Evolutionary conservation across 2,797 vertebrate genomes (phyloP), one percentile per base, ranked within the genome.

Genomic region (Tangara arthus): DNA sequence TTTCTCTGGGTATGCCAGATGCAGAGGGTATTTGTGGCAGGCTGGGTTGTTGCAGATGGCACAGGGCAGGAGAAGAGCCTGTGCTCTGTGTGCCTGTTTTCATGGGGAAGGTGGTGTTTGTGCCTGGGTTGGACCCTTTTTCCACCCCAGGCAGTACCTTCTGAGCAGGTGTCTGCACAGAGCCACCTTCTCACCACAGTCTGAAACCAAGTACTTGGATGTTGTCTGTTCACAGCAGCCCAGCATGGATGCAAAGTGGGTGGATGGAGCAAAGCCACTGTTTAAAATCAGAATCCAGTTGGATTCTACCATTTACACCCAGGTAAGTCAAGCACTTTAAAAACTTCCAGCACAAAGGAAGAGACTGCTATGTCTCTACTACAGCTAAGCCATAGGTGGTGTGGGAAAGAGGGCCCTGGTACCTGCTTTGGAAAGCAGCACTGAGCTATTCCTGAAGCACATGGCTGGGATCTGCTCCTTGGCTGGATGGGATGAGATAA

Each of bases 251-350:
- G 97, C 99, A 26, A 99, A 99, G 93, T 99, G 99, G 99, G 99
- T 99, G 55, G 99, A 99, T 96, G 99, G 99, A 90, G 98, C 97
- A 95, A 99, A 99, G 97, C 97, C 97, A 1, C 98, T 99, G 77
- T 98, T 99, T 95, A 99, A 98, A 98, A 97, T 99, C 94, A 98
- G 97, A 97, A 98, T 97, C 79, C 98, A 98, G 52, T 97, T 99
- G 87, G 98, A 98, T 64, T 99, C 99, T 3, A 99, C 99, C 7
- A 97, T 99, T 97, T 99, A 99, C 71, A 98, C 99, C 89, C 99
- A 99, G 98, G 99, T 99, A 97, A 96, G 95, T 88, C 6, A 6
- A 47, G 47, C 32, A 34, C 26, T 4, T 91, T 61, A 39, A 59
- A 69, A 75, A 8, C 35, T 81, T 78, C 2, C 7, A 32, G 12